Evolutionary conservation across 2,797 vertebrate genomes (phyloP), one percentile per base, ranked within the genome.

Genomic region (Valencia hispanica): DNA sequence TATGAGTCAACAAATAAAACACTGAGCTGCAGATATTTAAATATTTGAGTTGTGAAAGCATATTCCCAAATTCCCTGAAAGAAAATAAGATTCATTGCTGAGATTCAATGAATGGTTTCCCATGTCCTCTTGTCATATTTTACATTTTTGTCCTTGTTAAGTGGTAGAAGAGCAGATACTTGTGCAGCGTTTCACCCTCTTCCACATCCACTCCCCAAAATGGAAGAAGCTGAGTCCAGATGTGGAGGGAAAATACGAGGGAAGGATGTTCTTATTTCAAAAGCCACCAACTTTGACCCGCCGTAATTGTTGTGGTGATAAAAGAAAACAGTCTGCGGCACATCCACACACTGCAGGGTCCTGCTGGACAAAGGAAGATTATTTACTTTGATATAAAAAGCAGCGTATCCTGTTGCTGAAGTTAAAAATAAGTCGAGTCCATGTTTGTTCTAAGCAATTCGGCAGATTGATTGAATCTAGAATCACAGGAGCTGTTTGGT

Each of bases 311-410:
- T 90, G 84, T 79, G 36, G 48, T 83, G 84, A 91, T 90, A 81
- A 86, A 93, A 88, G 81, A 94, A 89, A 91, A 92, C 91, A 90
- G 91, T 94, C 91, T 94, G 87, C 75, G 20, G 80, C 87, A 93
- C 92, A 93, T 93, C 93, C 93, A 94, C 84, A 84, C 92, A 77
- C 89, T 81, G 85, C 86, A 90, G 89, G 90, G 77, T 83, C 74
- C 75, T 22, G 61, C 73, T 68, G 80, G 79, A 91, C 87, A 91
- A 93, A 88, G 85, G 87, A 79, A 1, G 87, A 86, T 92, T 95
- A 93, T 95, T 95, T 94, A 94, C 88, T 74, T 59, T 90, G 90
- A 93, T 95, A 94, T 92, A 93, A 94, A 95, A 93, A 94, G 91
- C 84, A 86, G 71, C 0, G 63, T 79, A 81, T 96, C 95, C 95